Evolutionary conservation across 1,140 invertebrate genomes (phyloP).

Genomic region (Araneus ventricosus): DNA sequence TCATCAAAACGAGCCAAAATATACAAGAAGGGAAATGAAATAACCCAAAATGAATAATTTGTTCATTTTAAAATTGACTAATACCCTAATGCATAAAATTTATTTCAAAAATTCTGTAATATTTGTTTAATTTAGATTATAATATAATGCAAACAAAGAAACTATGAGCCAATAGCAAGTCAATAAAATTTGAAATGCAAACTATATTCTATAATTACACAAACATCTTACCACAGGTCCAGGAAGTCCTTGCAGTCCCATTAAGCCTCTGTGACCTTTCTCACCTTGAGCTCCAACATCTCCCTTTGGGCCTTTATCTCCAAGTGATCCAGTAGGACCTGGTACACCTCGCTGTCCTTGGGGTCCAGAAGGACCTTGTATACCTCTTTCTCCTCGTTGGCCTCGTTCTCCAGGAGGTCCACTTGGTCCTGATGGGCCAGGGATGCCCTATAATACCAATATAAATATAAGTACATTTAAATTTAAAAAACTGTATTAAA

Average conservation of each 20-base stretch:
- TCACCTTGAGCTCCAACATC: conserved; percentile 84
- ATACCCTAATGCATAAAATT: too few relatives aligned
- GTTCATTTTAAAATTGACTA: too few relatives aligned
- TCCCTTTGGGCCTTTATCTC: conserved; percentile 80
- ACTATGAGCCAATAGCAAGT: too few relatives aligned
- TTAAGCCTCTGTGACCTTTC: conserved; percentile 91
- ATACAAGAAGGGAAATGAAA: too few relatives aligned
- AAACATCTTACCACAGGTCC: conserved; percentile 82
- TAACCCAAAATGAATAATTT: too few relatives aligned
- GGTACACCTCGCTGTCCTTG: conserved; percentile 82
- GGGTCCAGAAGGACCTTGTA: conserved; percentile 83
- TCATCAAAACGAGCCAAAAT: too few relatives aligned
- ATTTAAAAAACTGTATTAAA: background rate
- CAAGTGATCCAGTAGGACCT: conserved; percentile 84
- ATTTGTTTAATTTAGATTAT: too few relatives aligned
- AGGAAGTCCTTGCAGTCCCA: conserved; percentile 88
- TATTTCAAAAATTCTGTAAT: too few relatives aligned
- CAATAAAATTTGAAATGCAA: too few relatives aligned
- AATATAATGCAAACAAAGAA: too few relatives aligned
- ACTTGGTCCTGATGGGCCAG: conserved; percentile 86
- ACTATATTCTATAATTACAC: background rate
- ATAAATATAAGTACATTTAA: background rate
- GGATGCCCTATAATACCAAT: conserved; percentile 81
- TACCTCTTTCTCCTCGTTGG: conserved; percentile 86
- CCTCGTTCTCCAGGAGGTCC: conserved; percentile 88